Base-by-base conservation (phyloP, 2,888 invertebrate species). In the Resseliella maxima region DNA sequence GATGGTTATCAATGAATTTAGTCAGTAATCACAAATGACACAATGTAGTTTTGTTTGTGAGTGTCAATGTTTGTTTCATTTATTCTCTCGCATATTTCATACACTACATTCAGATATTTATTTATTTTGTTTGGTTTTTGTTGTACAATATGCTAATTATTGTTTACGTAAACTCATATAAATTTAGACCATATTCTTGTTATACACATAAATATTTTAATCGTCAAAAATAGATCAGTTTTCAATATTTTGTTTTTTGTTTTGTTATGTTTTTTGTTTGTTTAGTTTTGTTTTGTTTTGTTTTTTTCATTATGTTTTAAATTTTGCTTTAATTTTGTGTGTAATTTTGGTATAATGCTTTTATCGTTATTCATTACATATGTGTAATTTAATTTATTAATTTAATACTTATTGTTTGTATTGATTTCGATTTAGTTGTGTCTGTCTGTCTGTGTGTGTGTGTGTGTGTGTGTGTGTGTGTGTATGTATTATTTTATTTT, bases 121-220 rank as follows among this genome's bases (percentile, higher is more conserved):
- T n/a, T 27, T 59, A 31, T 27, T 35, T 72, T 27, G 15, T 72
- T 72, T 27, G 35, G 15, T 72, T 72, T n/a, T n/a, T 72, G 35
- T 72, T 72, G 72, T 72, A 72, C 72, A 72, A 72, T 72, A 72
- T 72, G 72, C 72, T 72, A 72, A 72, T 72, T 72, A 72, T 72
- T 72, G 72, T 72, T 72, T 27, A 72, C 72, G 35, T 72, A 27
- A 10, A 72, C 72, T 72, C 72, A 31, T 59, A 59, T 59, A 59
- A 59, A 59, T 72, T 72, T 72, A 72, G 72, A 72, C 72, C 72
- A 72, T 31, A 72, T 27, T 72, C 15, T 72, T 72, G 35, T 72
- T 72, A 72, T 72, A 72, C 72, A 72, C 72, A 72, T 72, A 72
- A 10, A 72, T 72, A 72, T 72, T 72, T 72, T 72, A 72, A 72